Conservation (phyloP, 1,140 invertebrate species). For the Araneus ventricosus region DNA sequence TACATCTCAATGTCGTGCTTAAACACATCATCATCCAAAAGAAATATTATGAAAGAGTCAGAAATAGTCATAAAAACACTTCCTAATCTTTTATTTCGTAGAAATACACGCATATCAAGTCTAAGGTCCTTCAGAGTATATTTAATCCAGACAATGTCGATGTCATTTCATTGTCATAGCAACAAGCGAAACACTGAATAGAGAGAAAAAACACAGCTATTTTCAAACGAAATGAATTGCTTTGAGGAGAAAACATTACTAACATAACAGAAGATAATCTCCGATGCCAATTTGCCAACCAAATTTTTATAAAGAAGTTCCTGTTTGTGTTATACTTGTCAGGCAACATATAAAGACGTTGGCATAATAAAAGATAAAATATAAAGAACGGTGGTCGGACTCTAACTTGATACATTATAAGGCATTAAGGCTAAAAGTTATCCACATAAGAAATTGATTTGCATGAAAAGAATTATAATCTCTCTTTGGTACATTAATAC, state of each 20-base stretch:
- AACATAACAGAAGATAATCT: not conserved
- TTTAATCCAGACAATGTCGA: not conserved
- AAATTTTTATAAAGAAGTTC: not conserved
- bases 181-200: slow-evolving; percentile 24
- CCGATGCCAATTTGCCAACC: not conserved
- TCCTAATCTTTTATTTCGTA: not conserved
- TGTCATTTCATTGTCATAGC: slow-evolving; percentile 12
- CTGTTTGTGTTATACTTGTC: not conserved
- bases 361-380: not conserved
- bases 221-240: slow-evolving; percentile 21
- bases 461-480: too few relatives aligned
- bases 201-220: not conserved
- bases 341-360: not conserved
- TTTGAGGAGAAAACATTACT: not conserved
- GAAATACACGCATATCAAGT: not conserved
- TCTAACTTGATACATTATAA: too few relatives aligned
- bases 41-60: not conserved
- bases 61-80: not conserved
- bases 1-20: not conserved
- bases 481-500: too few relatives aligned
- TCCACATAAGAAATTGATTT: too few relatives aligned
- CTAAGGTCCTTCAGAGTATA: not conserved
- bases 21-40: not conserved
- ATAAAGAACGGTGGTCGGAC: too few relatives aligned
- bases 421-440: too few relatives aligned